phyloP scores from a whole-genome alignment of 1,140 invertebrate genomes.

The Papilio dardanus region DNA sequence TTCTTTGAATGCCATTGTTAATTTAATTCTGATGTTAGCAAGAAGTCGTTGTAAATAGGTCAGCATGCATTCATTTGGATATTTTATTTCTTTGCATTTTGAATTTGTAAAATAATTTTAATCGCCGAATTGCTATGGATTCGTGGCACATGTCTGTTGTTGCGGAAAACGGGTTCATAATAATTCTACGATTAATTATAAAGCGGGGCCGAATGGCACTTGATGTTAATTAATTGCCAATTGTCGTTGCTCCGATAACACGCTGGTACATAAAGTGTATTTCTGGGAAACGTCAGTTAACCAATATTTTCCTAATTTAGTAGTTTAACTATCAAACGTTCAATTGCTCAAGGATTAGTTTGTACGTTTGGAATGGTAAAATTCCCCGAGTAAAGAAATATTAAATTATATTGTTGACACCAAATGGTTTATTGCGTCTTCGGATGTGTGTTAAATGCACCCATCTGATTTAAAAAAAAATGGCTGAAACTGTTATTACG shows the following conservation, averaged over 20 bases:
- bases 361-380: no score
- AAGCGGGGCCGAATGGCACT: background rate
- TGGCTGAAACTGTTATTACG: background rate
- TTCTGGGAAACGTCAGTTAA: background rate
- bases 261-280: background rate
- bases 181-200: conserved; percentile 13
- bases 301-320: no score
- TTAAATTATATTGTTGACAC: no score
- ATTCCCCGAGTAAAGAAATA: no score
- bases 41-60: background rate
- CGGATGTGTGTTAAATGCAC: background rate
- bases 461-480: no score
- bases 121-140: conserved; percentile 8
- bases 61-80: background rate
- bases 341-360: background rate
- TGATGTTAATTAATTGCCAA: conserved; percentile 3
- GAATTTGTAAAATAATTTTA: conserved; percentile 4
- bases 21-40: background rate
- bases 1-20: background rate
- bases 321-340: background rate
- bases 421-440: background rate
- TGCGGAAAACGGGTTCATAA: background rate
- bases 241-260: background rate
- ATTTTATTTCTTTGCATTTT: background rate
- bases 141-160: background rate